These are phyloP conservation scores for Drosophila engyochracea DNA, from an alignment of 2,888 invertebrate genomes.

Conservation along the genomic window DNA sequence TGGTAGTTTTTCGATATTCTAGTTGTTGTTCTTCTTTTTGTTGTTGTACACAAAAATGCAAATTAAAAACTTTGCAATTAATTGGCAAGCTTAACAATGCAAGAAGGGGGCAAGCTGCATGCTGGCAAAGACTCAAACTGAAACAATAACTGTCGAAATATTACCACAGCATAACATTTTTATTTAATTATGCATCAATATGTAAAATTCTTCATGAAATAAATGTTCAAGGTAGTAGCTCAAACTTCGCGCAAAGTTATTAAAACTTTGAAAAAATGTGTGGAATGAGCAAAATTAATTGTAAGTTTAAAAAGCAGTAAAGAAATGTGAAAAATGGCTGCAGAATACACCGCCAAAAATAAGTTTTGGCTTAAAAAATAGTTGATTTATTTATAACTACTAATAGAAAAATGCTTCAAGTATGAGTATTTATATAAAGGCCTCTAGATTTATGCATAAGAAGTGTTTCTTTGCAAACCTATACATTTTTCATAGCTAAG, in stretches of 20 bases:
- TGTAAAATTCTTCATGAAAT: slow-evolving; percentile 2
- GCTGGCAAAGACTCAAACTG: slow-evolving; percentile 5
- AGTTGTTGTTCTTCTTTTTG: slow-evolving; percentile 11
- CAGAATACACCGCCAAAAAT: neutral
- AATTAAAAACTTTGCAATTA: slow-evolving; percentile 58
- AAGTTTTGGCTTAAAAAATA: neutral
- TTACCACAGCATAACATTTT: slow-evolving; percentile 14
- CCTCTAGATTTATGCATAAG: neutral
- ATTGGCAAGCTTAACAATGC: slow-evolving; percentile 47
- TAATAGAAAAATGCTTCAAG: neutral
- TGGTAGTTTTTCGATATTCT: slow-evolving; percentile 29
- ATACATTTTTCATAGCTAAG: neutral
- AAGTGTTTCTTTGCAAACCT: neutral
- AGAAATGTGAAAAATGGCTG: neutral
- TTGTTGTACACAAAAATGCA: slow-evolving; percentile 53
- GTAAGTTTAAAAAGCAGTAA: neutral
- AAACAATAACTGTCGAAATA: slow-evolving; percentile 36
- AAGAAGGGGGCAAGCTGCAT: neutral
- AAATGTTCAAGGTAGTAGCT: neutral
- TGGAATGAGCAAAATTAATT: neutral
- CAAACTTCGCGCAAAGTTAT: slow-evolving; percentile 12
- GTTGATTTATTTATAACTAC: neutral
- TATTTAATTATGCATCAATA: slow-evolving; percentile 24
- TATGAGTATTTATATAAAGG: neutral
- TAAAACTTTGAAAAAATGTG: neutral